phyloP scores from a whole-genome alignment of 2,797 vertebrate genomes.

The Otolemur crassicaudatus region DNA sequence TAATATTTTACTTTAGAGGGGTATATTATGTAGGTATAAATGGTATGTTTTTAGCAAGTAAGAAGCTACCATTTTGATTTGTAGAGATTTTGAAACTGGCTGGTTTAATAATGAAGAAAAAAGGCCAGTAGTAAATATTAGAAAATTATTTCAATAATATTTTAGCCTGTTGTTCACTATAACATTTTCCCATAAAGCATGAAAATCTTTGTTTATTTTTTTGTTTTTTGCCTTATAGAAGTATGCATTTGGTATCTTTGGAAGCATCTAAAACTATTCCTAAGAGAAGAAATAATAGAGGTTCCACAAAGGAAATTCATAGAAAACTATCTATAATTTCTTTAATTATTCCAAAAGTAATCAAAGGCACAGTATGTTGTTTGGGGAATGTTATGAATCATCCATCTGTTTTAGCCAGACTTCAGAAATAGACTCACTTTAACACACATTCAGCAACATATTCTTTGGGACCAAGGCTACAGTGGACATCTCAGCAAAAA shows the following conservation, averaged over 20 bases:
- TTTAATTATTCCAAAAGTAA: constrained; percentile 53
- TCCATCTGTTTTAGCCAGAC: neutral
- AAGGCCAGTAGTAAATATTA: neutral
- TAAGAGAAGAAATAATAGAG: neutral
- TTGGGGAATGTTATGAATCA: neutral
- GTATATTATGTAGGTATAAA: neutral
- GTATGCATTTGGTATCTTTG: neutral
- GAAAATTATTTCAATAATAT: neutral
- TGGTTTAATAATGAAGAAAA: neutral
- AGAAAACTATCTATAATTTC: neutral
- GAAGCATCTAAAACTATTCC: neutral
- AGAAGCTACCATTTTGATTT: neutral
- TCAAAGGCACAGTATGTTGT: neutral
- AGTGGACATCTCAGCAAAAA: neutral
- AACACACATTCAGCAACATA: neutral
- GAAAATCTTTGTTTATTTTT: neutral
- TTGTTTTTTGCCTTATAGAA: neutral
- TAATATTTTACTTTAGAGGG: neutral
- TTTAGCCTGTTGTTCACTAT: neutral
- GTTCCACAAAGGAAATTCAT: neutral
- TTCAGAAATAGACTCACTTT: neutral
- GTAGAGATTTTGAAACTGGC: neutral
- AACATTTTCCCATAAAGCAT: neutral
- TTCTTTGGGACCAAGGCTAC: neutral
- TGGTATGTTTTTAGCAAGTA: neutral